A percentile compares a stretch with the other conserved stretches of the same genome.
These are phyloP conservation scores for Xylocampa areola DNA, from an alignment of 2,888 invertebrate species.

Conservation along the genomic window DNA sequence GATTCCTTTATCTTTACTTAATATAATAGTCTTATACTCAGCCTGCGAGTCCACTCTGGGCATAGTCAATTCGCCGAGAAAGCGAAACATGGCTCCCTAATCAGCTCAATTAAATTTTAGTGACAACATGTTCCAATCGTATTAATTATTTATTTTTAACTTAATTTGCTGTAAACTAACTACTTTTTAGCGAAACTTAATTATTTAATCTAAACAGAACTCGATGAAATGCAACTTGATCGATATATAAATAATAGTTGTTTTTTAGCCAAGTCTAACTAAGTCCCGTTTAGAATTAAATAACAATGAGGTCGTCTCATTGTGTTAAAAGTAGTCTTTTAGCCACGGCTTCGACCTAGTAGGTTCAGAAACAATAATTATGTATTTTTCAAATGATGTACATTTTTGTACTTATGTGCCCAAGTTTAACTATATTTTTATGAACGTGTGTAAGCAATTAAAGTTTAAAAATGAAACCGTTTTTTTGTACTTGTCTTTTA, in stretches of 20 bases:
- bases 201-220: too few relatives aligned
- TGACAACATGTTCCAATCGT: constrained; percentile 8
- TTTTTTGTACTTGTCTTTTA: too few relatives aligned
- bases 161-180: constrained; percentile 12
- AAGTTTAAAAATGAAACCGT: constrained; percentile 14
- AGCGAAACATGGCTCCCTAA: constrained; percentile 6
- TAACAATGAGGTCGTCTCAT: too few relatives aligned
- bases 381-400: constrained; percentile 8
- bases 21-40: neutral
- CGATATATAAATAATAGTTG: too few relatives aligned
- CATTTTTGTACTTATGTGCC: constrained; percentile 24
- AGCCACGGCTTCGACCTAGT: constrained; percentile 20
- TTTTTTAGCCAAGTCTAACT: too few relatives aligned
- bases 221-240: too few relatives aligned
- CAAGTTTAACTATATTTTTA: constrained; percentile 17
- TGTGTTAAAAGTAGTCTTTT: constrained; percentile 5
- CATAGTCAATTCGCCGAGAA: neutral
- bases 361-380: constrained; percentile 21
- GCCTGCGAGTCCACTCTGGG: too few relatives aligned
- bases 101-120: constrained; percentile 40
- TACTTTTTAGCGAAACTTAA: too few relatives aligned
- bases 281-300: too few relatives aligned
- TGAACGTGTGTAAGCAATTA: constrained; percentile 38
- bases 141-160: constrained; percentile 24
- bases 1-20: neutral